phyloP scores from a whole-genome alignment of 1,140 invertebrate species.

The Himalopsyche phryganea region DNA sequence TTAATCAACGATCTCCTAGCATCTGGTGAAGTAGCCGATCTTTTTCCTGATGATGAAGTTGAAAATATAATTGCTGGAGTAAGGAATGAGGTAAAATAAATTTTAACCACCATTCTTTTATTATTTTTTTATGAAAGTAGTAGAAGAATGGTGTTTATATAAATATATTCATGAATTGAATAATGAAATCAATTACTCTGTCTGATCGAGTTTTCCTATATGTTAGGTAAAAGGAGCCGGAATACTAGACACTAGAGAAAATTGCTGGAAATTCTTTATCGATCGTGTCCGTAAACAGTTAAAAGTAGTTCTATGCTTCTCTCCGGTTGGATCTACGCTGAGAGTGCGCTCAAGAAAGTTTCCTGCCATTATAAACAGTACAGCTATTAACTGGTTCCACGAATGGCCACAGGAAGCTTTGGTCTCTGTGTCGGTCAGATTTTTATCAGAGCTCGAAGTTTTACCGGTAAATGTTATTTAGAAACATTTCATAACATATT shows the following conservation, averaged over 20 bases:
- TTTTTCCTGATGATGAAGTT: constrained; percentile 93
- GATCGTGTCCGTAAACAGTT: constrained; percentile 87
- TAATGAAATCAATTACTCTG: too few relatives aligned
- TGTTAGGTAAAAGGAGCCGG: constrained; percentile 78
- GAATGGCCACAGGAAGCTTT: constrained; percentile 96
- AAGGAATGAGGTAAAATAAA: constrained; percentile 69
- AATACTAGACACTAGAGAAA: constrained; percentile 85
- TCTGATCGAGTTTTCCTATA: too few relatives aligned
- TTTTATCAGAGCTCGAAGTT: constrained; percentile 77
- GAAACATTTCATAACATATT: not conserved
- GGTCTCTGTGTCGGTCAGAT: constrained; percentile 87
- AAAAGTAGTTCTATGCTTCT: constrained; percentile 92
- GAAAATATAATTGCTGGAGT: constrained; percentile 91
- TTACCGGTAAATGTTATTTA: constrained; percentile 66
- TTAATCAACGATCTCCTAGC: constrained; percentile 94
- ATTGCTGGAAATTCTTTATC: constrained; percentile 97
- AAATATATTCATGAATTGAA: too few relatives aligned
- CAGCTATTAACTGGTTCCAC: constrained; percentile 96
- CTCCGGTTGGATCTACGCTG: constrained; percentile 88
- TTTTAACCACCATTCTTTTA: too few relatives aligned
- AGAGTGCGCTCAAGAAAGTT: constrained; percentile 90
- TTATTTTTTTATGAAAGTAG: too few relatives aligned
- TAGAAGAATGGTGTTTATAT: too few relatives aligned
- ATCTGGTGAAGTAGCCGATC: constrained; percentile 91
- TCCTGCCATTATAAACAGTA: constrained; percentile 92